Base-by-base conservation (phyloP, 2,888 invertebrate species). In the Sepioteuthis lessoniana region DNA sequence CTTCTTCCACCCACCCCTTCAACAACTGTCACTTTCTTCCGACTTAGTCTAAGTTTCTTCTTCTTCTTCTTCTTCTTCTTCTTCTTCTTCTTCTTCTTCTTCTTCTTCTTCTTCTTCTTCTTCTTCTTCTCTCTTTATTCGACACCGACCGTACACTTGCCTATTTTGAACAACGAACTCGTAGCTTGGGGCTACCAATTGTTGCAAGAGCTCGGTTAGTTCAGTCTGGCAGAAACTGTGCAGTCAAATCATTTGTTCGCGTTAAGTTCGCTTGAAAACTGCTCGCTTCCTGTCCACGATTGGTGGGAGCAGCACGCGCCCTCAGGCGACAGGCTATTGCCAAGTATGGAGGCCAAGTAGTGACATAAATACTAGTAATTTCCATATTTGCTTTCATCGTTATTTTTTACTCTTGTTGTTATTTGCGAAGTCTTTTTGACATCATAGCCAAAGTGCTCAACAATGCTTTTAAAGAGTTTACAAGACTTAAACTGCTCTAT, bases 131-230 rank as follows among this genome's bases (percentile, higher is more conserved):
- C 16, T 55, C 55, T 55, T 25, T 4, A 0, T n/a, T 35, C 55
- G 21, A n/a, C 76, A 35, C n/a, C 35, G 76, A 76, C 76, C 35
- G n/a, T 19, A n/a, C 76, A 16, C 76, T 35, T n/a, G 76, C 76
- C 76, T 76, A 35, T 76, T 76, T 35, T 76, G 76, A 76, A 76
- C 76, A 76, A n/a, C n/a, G 13, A 76, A 76, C 76, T 76, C 76
- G 76, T 76, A 16, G 76, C 76, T 76, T 35, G n/a, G 76, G 76
- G 76, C 76, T 76, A 76, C 76, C 76, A 76, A 76, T 76, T 76
- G 76, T 76, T 76, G 76, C 76, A n/a, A 76, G 76, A 76, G 76
- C 76, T 76, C 76, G 76, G 76, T 76, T 76, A 76, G 76, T 76
- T 76, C 76, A 76, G 76, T 76, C 76, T 76, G 76, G 76, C 76